Percentiles rank a stretch among this genome's conserved stretches.
Conservation (phyloP, 2,888 invertebrate genomes). For the Tipula lateralis region DNA sequence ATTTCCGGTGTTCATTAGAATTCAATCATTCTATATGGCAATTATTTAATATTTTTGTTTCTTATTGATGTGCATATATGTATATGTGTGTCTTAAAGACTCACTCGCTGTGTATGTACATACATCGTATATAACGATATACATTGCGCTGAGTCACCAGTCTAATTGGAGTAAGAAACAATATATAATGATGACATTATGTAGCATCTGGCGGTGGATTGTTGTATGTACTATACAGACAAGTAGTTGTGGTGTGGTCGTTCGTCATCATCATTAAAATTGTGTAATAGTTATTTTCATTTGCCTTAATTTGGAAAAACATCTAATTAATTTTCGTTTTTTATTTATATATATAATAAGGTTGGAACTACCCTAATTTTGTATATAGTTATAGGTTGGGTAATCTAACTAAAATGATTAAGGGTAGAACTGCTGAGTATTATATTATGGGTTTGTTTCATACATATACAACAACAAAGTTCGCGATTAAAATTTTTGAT, state of each 20-base stretch:
- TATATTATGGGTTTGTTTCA: not conserved
- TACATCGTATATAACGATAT: not conserved
- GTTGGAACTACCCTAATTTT: constrained; percentile 19
- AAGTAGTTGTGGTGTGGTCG: not conserved
- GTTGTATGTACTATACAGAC: not conserved
- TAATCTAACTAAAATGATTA: not conserved
- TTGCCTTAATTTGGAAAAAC: constrained; percentile 14
- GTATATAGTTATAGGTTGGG: not conserved
- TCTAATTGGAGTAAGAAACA: not conserved
- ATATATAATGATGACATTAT: not conserved
- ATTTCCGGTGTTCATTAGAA: constrained; percentile 26
- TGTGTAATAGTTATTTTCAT: constrained; percentile 11
- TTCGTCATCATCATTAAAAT: constrained; percentile 15
- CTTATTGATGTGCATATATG: not conserved
- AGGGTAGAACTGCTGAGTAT: not conserved
- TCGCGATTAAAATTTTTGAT: not conserved
- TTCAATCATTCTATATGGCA: constrained; percentile 13
- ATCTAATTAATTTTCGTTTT: constrained; percentile 11
- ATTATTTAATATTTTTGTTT: constrained; percentile 12
- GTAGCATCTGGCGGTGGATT: not conserved
- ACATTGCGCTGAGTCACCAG: not conserved
- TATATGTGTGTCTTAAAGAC: not conserved
- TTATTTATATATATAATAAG: not conserved
- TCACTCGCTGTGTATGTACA: not conserved
- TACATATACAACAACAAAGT: not conserved